These are phyloP conservation scores for Brachionus manjavacas DNA, from an alignment of 1,140 invertebrate species.

Conservation along the genomic window DNA sequence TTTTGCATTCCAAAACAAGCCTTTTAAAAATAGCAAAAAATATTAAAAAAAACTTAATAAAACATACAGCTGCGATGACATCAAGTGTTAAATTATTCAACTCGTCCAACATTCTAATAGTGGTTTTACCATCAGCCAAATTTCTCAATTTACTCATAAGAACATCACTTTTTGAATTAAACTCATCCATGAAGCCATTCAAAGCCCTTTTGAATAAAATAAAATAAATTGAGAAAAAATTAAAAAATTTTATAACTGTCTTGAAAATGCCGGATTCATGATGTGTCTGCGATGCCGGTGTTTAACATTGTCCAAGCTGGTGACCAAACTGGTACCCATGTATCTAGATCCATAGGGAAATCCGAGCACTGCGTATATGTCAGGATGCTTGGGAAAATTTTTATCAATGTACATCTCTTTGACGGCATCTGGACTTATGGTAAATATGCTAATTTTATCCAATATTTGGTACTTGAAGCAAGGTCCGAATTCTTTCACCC, in stretches of 20 bases:
- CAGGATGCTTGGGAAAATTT: slow-evolving; percentile 16
- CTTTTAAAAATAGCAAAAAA: not conserved
- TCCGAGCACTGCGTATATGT: not conserved
- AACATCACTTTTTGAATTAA: slow-evolving; percentile 18
- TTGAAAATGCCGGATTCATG: slow-evolving; percentile 24
- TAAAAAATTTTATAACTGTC: not conserved
- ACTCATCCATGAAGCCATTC: slow-evolving; percentile 9
- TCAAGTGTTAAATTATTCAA: slow-evolving; percentile 20
- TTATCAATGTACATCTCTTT: slow-evolving; percentile 22
- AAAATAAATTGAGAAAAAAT: not conserved
- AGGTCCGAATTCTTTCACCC: slow-evolving; percentile 7
- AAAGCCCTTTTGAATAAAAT: not conserved
- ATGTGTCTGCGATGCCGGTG: not conserved
- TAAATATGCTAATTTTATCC: slow-evolving; percentile 1
- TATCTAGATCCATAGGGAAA: not conserved
- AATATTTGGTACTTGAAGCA: slow-evolving; percentile 39
- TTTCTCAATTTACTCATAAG: slow-evolving; percentile 2
- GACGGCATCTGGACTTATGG: not conserved
- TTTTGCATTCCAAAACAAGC: not conserved
- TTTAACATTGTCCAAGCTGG: not conserved
- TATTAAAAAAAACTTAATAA: not conserved
- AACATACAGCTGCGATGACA: slow-evolving; percentile 8
- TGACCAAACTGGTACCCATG: slow-evolving; percentile 19
- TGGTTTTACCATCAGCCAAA: not conserved
- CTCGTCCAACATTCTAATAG: slow-evolving; percentile 21